phyloP scores from a whole-genome alignment of 2,888 invertebrate genomes.

The Sympetrum striolatum region DNA sequence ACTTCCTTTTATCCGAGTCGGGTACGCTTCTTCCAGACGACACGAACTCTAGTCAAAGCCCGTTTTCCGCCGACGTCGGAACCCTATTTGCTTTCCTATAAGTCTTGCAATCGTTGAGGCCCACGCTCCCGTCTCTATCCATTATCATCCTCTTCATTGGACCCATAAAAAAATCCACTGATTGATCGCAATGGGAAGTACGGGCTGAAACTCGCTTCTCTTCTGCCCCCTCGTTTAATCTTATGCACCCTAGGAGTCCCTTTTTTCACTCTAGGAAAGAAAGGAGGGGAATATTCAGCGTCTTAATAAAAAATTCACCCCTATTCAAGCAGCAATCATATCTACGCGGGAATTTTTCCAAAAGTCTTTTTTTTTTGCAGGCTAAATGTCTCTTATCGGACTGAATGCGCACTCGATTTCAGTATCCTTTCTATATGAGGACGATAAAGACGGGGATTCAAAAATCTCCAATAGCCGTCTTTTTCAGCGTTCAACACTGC shows the following conservation, averaged over 20 bases:
- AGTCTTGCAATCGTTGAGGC: background rate
- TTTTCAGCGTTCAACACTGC: too few relatives aligned
- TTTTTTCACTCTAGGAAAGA: background rate
- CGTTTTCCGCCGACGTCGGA: background rate
- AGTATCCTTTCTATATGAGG: too few relatives aligned
- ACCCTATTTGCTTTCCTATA: slow-evolving; percentile 16
- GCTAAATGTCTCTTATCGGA: too few relatives aligned
- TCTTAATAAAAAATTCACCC: background rate
- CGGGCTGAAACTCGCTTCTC: background rate
- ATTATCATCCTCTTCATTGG: background rate
- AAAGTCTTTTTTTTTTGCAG: background rate
- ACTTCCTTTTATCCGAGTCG: background rate
- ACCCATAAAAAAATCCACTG: slow-evolving; percentile 12
- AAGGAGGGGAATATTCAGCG: background rate
- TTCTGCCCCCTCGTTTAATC: background rate
- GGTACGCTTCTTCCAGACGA: background rate
- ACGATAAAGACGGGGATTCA: too few relatives aligned
- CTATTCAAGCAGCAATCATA: background rate
- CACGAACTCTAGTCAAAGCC: background rate
- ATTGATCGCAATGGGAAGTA: background rate
- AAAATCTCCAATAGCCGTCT: too few relatives aligned
- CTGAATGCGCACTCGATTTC: too few relatives aligned
- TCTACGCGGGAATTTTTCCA: background rate
- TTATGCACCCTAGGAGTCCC: slow-evolving; percentile 23
- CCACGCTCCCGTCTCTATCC: background rate